Base-by-base conservation (phyloP, 1,140 invertebrate species). In the Ctenoplectra terminalis region DNA sequence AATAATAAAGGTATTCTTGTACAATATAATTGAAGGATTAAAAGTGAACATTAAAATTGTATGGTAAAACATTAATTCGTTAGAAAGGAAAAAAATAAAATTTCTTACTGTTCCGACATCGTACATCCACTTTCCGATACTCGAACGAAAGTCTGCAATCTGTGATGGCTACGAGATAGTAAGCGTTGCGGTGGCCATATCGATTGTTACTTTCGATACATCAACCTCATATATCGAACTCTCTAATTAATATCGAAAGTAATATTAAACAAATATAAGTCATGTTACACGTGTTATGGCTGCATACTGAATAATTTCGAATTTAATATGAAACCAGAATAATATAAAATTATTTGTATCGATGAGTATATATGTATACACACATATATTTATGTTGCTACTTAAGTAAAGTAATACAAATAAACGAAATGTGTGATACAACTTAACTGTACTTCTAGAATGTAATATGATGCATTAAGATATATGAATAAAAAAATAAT, bases 41-140 rank as follows among this genome's bases (percentile, higher is more conserved):
- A 29, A n/a, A 13, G 2, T 7, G 54, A 56, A 34, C 5, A 52
- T n/a, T n/a, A 61, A 58, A 64, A 58, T 48, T 15, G 15, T 15
- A 63, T 8, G n/a, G n/a, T 43, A 43, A 26, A 34, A 29, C 46
- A 34, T 20, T 29, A 7, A 31, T 54, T 50, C 61, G 7, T 15
- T 9, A 7, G 9, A 31, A 13, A n/a, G n/a, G 0, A 9, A 48
- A 31, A 29, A 75, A 60, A 63, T 8, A 11, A 52, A 37, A 66
- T 63, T 20, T 50, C 84, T 88, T 76, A 86, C 81, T 88, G 84
- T 46, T 88, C 82, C 43, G 87, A 87, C 87, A 86, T 89, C 13
- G 60, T 83, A 67, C 48, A 37, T 66, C 20, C 63, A 64, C 34
- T 73, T 71, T 46, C n/a, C 1, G 43, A 50, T 26, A 29, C 5